These are phyloP conservation scores for Apocrypta bakeri DNA, from an alignment of 1,140 invertebrate species.

Conservation along the genomic window DNA sequence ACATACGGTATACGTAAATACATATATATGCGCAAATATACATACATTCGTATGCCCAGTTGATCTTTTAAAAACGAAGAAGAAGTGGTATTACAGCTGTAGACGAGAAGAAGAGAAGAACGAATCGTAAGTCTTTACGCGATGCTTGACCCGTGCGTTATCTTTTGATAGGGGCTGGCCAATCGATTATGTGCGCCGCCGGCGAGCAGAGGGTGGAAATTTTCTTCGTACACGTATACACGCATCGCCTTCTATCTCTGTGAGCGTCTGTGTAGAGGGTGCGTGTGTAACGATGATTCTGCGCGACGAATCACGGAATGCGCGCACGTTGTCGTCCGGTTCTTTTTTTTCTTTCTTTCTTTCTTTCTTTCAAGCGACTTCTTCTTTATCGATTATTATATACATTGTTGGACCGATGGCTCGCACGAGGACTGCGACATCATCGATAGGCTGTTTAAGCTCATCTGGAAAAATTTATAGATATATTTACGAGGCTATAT, in stretches of 20 bases:
- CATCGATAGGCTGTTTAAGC: too few relatives aligned
- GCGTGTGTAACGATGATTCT: neutral
- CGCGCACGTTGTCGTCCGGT: constrained; percentile 11
- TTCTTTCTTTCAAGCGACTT: neutral
- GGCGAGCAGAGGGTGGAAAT: constrained; percentile 9
- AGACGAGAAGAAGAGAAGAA: constrained; percentile 31
- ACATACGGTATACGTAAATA: too few relatives aligned
- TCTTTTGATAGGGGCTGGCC: neutral
- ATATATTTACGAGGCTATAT: too few relatives aligned
- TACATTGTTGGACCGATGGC: too few relatives aligned
- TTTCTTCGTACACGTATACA: neutral
- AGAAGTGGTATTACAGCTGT: constrained; percentile 28
- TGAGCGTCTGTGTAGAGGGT: neutral
- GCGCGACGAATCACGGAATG: constrained; percentile 17
- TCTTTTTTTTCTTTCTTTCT: neutral
- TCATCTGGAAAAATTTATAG: too few relatives aligned
- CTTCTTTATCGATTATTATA: too few relatives aligned
- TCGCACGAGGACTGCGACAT: too few relatives aligned
- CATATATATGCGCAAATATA: too few relatives aligned
- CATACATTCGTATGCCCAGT: too few relatives aligned
- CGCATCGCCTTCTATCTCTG: neutral
- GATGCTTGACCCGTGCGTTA: neutral
- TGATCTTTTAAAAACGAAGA: neutral
- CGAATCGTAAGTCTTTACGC: neutral
- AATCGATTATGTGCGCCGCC: constrained; percentile 16